A percentile compares a stretch with the other conserved stretches of the same genome.
These are phyloP conservation scores for Tupaia chinensis DNA, from an alignment of 2,113 vertebrate genomes.

Conservation along the genomic window DNA sequence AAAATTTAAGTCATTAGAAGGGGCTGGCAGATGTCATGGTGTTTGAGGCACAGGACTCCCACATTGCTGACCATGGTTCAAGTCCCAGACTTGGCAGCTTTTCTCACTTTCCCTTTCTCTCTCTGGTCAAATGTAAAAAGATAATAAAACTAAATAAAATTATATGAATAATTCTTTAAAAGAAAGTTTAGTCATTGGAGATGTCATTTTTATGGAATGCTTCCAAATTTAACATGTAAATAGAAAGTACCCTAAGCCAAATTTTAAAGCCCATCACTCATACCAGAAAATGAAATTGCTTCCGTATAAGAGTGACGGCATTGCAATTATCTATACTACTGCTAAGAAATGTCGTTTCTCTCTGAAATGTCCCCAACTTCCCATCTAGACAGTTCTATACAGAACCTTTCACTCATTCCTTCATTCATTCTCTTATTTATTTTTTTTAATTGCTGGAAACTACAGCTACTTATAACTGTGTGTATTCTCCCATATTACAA, in stretches of 20 bases:
- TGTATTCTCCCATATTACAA: background rate
- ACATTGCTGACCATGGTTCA: no score
- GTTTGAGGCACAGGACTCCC: no score
- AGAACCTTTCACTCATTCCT: background rate
- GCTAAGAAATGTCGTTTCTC: background rate
- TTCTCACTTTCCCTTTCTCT: no score
- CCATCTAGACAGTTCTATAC: background rate
- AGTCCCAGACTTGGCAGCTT: no score
- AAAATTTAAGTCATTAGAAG: background rate
- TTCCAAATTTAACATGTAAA: background rate
- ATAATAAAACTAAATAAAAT: no score
- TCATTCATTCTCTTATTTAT: background rate
- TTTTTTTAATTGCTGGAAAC: background rate
- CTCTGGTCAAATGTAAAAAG: no score
- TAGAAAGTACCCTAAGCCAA: background rate
- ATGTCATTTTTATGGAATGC: background rate
- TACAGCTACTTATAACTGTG: background rate
- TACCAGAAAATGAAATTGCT: background rate
- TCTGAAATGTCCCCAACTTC: background rate
- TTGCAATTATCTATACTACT: background rate
- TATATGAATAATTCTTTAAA: background rate
- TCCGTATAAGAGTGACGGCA: background rate
- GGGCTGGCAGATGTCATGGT: no score
- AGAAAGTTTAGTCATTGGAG: background rate
- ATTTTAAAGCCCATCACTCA: constrained; percentile 1